These are phyloP conservation scores for Sinocyclocheilus maitianheensis DNA, from an alignment of 2,113 vertebrate species.

Conservation along the genomic window DNA sequence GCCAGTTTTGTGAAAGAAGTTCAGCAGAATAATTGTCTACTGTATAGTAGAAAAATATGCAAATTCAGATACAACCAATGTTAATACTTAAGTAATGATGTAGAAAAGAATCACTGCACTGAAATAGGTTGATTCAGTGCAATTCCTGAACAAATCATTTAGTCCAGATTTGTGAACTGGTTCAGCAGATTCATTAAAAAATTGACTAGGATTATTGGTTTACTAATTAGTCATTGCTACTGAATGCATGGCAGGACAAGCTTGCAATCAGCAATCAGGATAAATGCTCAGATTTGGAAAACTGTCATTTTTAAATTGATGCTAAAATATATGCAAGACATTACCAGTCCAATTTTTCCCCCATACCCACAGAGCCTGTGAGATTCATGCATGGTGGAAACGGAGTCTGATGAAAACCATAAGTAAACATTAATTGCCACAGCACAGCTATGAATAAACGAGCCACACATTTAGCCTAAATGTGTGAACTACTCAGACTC, in stretches of 20 bases:
- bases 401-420: slow-evolving; percentile 58
- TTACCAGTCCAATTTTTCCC: slow-evolving; percentile 59
- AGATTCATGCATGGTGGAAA: slow-evolving; percentile 53
- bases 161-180: slow-evolving; percentile 29
- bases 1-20: too few species aligned
- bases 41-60: too few species aligned
- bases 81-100: too few species aligned
- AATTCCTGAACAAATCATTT: too few species aligned
- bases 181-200: not conserved
- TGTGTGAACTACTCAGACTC: slow-evolving; percentile 14
- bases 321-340: slow-evolving; percentile 38
- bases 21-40: too few species aligned
- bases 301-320: slow-evolving; percentile 2
- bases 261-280: not conserved
- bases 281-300: not conserved
- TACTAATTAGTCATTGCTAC: too few species aligned
- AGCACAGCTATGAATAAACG: slow-evolving; percentile 49
- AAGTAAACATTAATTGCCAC: slow-evolving; percentile 64
- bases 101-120: too few species aligned
- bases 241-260: not conserved
- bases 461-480: slow-evolving; percentile 49
- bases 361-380: slow-evolving; percentile 46
- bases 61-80: too few species aligned
- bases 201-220: too few species aligned
- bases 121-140: too few species aligned